These are phyloP conservation scores for Microtus richardsoni DNA, from an alignment of 2,113 vertebrate genomes.

Conservation along the genomic window DNA sequence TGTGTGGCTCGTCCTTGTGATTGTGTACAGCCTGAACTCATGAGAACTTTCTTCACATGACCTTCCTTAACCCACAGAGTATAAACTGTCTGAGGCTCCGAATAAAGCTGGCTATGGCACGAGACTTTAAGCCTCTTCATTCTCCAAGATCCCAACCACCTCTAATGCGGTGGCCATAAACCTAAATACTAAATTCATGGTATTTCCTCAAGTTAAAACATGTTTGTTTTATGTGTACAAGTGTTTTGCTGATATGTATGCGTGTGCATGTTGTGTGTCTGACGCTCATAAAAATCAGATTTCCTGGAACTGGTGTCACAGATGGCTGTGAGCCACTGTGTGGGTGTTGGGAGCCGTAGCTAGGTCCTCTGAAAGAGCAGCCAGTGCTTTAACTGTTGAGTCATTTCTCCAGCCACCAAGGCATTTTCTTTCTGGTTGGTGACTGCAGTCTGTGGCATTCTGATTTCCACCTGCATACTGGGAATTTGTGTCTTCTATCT, in stretches of 20 bases:
- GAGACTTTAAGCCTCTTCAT: neutral
- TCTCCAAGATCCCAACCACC: neutral
- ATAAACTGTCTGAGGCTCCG: neutral
- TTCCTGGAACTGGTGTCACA: neutral
- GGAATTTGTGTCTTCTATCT: conserved; percentile 6
- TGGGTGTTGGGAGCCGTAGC: neutral
- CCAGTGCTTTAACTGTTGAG: neutral
- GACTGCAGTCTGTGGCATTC: neutral
- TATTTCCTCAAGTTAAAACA: neutral
- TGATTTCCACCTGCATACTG: neutral
- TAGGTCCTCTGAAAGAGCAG: neutral
- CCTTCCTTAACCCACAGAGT: neutral
- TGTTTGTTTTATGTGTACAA: neutral
- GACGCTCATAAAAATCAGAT: neutral
- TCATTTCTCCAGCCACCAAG: neutral
- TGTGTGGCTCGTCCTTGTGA: neutral
- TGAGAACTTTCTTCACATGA: neutral
- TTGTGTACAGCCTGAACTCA: neutral
- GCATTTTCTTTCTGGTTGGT: neutral
- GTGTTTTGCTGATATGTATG: neutral
- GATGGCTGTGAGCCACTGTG: neutral
- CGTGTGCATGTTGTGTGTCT: neutral
- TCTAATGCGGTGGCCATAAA: neutral
- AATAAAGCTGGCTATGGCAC: neutral
- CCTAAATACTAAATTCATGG: neutral